A percentile compares a stretch with the other conserved stretches of the same genome.
Evolutionary conservation across 2,888 invertebrate genomes (phyloP).

Genomic region (Amaurobius ferox): DNA sequence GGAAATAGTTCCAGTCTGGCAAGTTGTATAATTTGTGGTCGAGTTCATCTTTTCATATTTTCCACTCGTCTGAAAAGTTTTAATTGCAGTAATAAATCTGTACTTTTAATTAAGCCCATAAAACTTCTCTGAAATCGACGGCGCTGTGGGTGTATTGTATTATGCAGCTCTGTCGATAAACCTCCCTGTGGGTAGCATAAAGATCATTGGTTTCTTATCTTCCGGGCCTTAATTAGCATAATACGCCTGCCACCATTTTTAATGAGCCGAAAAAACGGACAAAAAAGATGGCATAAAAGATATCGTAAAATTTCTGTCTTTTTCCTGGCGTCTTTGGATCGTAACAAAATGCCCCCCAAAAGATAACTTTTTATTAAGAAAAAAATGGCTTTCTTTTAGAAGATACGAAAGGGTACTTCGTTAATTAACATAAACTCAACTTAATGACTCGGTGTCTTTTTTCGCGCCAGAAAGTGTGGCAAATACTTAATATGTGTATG

Average conservation of each 20-base stretch:
- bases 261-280: conserved; percentile 71
- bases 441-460: conserved; percentile 70
- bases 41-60: conserved; percentile 72
- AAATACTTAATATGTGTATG: conserved; percentile 47
- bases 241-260: conserved; percentile 72
- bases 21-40: conserved; percentile 70
- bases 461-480: conserved; percentile 64
- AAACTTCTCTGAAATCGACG: conserved; percentile 62
- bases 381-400: conserved; percentile 49
- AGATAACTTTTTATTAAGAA: conserved; percentile 68
- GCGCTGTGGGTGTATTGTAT: conserved; percentile 67
- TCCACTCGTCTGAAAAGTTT: conserved; percentile 72
- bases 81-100: conserved; percentile 72
- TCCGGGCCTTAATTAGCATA: conserved; percentile 70
- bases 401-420: conserved; percentile 56
- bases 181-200: conserved; percentile 60
- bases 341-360: conserved; percentile 68
- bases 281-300: conserved; percentile 71
- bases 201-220: conserved; percentile 71
- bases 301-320: conserved; percentile 71
- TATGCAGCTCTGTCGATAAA: conserved; percentile 48
- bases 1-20: conserved; percentile 65
- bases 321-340: conserved; percentile 68
- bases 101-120: conserved; percentile 71
- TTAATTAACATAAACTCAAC: conserved; percentile 72